phyloP scores from a whole-genome alignment of 1,140 invertebrate genomes.

The Apis mellifera region DNA sequence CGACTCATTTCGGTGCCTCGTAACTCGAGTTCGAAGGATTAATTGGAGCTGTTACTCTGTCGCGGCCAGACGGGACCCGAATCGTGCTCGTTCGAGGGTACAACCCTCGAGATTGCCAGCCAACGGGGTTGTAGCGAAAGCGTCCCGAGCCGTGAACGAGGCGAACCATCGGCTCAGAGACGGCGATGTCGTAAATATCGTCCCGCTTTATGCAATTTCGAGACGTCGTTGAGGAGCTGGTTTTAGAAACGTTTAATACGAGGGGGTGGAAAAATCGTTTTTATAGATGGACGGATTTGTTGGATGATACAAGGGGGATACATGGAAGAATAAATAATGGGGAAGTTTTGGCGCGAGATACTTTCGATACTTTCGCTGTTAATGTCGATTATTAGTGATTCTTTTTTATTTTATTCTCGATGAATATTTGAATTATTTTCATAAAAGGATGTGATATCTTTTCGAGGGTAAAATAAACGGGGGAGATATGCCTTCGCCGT shows the following conservation, averaged over 20 bases:
- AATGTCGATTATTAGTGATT: too few relatives aligned
- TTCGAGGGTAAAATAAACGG: too few relatives aligned
- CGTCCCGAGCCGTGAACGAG: not conserved
- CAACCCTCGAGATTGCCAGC: slow-evolving; percentile 58
- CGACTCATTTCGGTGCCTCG: slow-evolving; percentile 68
- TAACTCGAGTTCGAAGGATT: slow-evolving; percentile 73
- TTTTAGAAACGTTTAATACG: slow-evolving; percentile 16
- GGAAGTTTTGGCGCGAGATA: too few relatives aligned
- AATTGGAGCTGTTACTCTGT: slow-evolving; percentile 71
- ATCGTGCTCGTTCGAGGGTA: slow-evolving; percentile 65
- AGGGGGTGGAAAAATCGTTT: slow-evolving; percentile 12
- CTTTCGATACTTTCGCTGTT: too few relatives aligned
- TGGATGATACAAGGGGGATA: too few relatives aligned
- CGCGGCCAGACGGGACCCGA: slow-evolving; percentile 68
- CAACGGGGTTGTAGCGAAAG: slow-evolving; percentile 33
- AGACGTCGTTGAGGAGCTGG: slow-evolving; percentile 5
- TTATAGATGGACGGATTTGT: slow-evolving; percentile 3
- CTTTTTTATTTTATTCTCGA: too few relatives aligned
- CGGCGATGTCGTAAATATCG: slow-evolving; percentile 56
- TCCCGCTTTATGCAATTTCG: slow-evolving; percentile 43
- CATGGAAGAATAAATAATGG: not conserved
- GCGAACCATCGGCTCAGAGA: not conserved
- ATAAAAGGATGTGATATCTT: too few relatives aligned
- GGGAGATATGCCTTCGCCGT: too few relatives aligned
- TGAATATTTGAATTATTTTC: too few relatives aligned